A percentile compares a stretch with the other conserved stretches of the same genome.
phyloP scores from a whole-genome alignment of 2,797 vertebrate genomes.

The Cyclopterus lumpus region DNA sequence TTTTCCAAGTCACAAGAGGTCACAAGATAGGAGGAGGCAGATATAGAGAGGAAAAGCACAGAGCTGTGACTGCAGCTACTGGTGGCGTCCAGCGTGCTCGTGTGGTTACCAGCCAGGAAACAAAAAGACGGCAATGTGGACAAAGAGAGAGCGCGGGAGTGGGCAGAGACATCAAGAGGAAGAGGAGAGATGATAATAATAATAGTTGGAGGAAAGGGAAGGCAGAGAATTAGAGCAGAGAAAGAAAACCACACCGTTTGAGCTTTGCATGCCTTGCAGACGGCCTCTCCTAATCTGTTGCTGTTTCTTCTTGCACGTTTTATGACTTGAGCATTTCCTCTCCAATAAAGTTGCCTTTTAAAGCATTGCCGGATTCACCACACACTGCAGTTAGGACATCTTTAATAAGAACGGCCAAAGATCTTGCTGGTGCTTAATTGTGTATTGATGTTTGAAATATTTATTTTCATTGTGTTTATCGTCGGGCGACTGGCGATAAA shows the following conservation, averaged over 20 bases:
- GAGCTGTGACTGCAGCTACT: conserved; percentile 30
- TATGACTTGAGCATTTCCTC: conserved; percentile 52
- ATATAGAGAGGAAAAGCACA: conserved; percentile 23
- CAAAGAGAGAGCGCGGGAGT: conserved; percentile 21
- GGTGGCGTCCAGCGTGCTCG: conserved; percentile 29
- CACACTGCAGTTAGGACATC: conserved; percentile 16
- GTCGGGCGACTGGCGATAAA: conserved; percentile 9
- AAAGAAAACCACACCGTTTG: conserved; percentile 50
- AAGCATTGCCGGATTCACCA: conserved; percentile 31
- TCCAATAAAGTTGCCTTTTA: conserved; percentile 59
- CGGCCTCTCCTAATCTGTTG: conserved; percentile 60
- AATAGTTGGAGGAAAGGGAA: conserved; percentile 17
- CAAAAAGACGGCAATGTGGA: conserved; percentile 24
- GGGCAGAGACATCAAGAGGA: conserved; percentile 19
- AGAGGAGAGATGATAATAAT: conserved; percentile 31
- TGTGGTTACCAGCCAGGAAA: conserved; percentile 50
- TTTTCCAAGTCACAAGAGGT: conserved; percentile 49
- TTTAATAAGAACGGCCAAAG: conserved; percentile 18
- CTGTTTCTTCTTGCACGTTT: conserved; percentile 48
- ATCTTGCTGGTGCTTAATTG: conserved; percentile 26
- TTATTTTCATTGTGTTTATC: conserved; percentile 45
- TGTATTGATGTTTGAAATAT: conserved; percentile 32
- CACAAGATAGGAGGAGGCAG: conserved; percentile 33
- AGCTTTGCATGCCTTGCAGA: conserved; percentile 59
- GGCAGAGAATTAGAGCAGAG: conserved; percentile 27